phyloP scores from a whole-genome alignment of 2,888 invertebrate species.

The Synanthedon andrenaeformis region DNA sequence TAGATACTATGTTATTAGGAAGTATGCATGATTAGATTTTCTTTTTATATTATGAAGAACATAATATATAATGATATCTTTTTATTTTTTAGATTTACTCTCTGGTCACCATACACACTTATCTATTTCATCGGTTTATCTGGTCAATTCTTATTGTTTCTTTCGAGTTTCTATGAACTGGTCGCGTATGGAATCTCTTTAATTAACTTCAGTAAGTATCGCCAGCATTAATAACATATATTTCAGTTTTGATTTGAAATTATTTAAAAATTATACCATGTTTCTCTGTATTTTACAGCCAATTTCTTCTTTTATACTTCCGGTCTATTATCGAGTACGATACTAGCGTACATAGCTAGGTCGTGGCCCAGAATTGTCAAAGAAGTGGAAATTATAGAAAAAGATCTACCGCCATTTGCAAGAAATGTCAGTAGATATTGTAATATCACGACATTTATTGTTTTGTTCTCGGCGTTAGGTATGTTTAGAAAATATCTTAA shows the following conservation, averaged over 20 bases:
- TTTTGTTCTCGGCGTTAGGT: conserved; percentile 27
- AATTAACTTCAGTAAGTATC: conserved; percentile 27
- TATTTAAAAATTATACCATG: background rate
- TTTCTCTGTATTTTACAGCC: conserved; percentile 14
- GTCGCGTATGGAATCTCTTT: conserved; percentile 20
- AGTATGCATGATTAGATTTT: too few relatives aligned
- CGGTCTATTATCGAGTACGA: conserved; percentile 20
- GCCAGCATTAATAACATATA: too few relatives aligned
- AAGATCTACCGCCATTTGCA: conserved; percentile 24
- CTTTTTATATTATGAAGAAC: too few relatives aligned
- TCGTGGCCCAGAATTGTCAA: conserved; percentile 23
- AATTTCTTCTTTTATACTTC: conserved; percentile 27
- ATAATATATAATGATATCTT: too few relatives aligned
- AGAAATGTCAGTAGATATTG: conserved; percentile 20
- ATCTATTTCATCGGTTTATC: conserved; percentile 22
- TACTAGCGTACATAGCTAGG: conserved; percentile 22
- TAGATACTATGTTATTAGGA: too few relatives aligned
- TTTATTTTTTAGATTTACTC: conserved; percentile 21
- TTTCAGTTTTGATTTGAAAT: too few relatives aligned
- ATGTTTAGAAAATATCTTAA: conserved; percentile 1
- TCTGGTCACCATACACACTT: conserved; percentile 24
- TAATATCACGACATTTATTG: conserved; percentile 20
- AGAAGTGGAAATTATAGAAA: conserved; percentile 24
- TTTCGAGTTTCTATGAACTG: conserved; percentile 22
- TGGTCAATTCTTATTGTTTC: conserved; percentile 29